Percentiles rank a stretch among this genome's conserved stretches.
Evolutionary conservation across 1,140 invertebrate genomes (phyloP).

Genomic region (Drosophila quadrilineata): DNA sequence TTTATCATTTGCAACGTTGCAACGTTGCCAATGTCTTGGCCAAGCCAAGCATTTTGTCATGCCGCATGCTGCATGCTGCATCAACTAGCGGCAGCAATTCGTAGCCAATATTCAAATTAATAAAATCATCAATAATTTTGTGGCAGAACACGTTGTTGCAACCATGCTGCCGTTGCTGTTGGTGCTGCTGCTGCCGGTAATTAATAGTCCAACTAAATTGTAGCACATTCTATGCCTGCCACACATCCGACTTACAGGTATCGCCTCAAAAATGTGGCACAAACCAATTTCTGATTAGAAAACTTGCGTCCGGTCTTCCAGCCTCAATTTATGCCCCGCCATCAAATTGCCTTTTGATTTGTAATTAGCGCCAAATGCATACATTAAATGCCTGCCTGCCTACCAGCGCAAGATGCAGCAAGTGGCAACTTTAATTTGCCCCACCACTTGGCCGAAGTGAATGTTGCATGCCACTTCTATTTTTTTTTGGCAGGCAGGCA

Average conservation of each 20-base stretch:
- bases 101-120: conserved; percentile 77
- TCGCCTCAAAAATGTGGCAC: conserved; percentile 71
- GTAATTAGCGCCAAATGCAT: conserved; percentile 75
- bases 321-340: conserved; percentile 55
- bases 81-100: conserved; percentile 48
- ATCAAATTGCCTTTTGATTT: conserved; percentile 72
- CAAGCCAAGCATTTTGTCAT: conserved; percentile 34
- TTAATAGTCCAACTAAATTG: conserved; percentile 78
- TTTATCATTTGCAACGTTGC: conserved; percentile 59
- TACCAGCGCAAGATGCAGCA: no score
- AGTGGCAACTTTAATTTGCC: conserved; percentile 30
- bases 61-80: background rate
- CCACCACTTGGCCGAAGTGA: conserved; percentile 11
- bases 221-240: conserved; percentile 70
- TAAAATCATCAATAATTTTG: conserved; percentile 79
- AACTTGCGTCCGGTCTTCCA: conserved; percentile 45
- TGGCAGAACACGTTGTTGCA: conserved; percentile 62
- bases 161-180: conserved; percentile 14
- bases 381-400: conserved; percentile 65
- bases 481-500: conserved; percentile 61
- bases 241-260: conserved; percentile 65
- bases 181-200: conserved; percentile 63
- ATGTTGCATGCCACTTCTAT: conserved; percentile 5
- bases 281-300: conserved; percentile 77
- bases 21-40: conserved; percentile 26